Base-by-base conservation (phyloP, 2,888 invertebrate genomes). In the Acrobasis consociella region DNA sequence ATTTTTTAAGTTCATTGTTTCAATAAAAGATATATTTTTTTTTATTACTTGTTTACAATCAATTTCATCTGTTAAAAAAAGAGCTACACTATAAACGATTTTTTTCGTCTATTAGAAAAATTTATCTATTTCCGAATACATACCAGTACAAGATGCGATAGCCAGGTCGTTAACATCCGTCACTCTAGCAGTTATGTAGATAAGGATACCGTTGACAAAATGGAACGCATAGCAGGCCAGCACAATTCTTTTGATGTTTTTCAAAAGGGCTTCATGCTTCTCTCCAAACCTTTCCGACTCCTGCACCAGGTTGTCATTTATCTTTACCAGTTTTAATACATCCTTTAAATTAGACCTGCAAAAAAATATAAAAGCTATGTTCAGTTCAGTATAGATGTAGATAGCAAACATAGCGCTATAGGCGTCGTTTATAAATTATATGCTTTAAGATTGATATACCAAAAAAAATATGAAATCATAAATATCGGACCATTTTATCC, bases 71-170 rank as follows among this genome's bases (percentile, higher is more conserved):
- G n/a, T n/a, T n/a, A n/a, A n/a, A n/a, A n/a, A n/a, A n/a, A n/a
- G n/a, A n/a, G n/a, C 22, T 2, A 22, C 22, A 22, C 22, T 22
- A 22, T 22, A 2, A 22, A 22, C 22, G 1, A 22, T 2, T 3
- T 22, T 1, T 22, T 1, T 3, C 22, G 22, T 22, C 22, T 22
- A 22, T 2, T 22, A 22, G 22, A 3, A 1, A 22, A 22, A 22
- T 22, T 1, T 22, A 1, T 22, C 3, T 22, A 1, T 22, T 22
- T 22, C 22, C 22, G 11, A 38, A 69, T 66, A 53, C 73, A 65
- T 65, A 81, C 83, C 81, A 22, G 74, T 75, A 64, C 83, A 83
- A 62, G 78, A 72, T 11, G 60, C 69, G 5, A 74, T 60, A 0
- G 74, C 69, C 62, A 72, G 77, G 17, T 72, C 70, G 16, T 70